phyloP scores from a whole-genome alignment of 2,113 vertebrate species.

The Rousettus leschenaultii region DNA sequence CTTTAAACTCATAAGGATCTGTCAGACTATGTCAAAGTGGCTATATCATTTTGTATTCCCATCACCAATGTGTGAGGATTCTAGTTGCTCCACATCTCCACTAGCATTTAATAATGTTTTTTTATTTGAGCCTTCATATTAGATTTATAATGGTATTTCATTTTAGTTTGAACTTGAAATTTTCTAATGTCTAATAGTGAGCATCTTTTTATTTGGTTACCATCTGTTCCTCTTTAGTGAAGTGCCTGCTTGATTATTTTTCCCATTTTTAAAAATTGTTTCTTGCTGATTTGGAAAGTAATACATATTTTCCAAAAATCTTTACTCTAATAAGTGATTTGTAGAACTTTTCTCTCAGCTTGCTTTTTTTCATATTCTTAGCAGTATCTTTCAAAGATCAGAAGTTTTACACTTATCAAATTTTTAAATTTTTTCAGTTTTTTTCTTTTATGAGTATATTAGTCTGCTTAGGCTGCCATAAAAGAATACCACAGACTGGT shows the following conservation, averaged over 20 bases:
- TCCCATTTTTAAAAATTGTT: neutral
- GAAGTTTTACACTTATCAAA: neutral
- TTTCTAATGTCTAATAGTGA: neutral
- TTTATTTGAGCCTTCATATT: neutral
- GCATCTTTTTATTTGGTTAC: neutral
- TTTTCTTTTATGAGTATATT: neutral
- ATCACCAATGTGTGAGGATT: neutral
- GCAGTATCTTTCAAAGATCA: neutral
- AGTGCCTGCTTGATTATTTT: neutral
- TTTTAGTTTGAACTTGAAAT: neutral
- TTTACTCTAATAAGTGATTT: neutral
- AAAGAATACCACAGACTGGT: neutral
- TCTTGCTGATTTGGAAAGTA: neutral
- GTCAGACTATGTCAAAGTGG: neutral
- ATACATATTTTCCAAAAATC: neutral
- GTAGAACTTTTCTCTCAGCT: neutral
- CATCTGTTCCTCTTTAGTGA: neutral
- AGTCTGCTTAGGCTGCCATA: neutral
- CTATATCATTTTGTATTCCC: neutral
- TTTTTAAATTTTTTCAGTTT: neutral
- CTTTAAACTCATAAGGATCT: neutral
- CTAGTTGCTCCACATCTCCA: neutral
- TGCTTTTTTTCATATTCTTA: neutral
- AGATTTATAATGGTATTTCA: neutral
- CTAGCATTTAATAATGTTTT: neutral